Base-by-base conservation (phyloP, 2,888 invertebrate genomes). In the Thecocarcelia acutangulata region DNA sequence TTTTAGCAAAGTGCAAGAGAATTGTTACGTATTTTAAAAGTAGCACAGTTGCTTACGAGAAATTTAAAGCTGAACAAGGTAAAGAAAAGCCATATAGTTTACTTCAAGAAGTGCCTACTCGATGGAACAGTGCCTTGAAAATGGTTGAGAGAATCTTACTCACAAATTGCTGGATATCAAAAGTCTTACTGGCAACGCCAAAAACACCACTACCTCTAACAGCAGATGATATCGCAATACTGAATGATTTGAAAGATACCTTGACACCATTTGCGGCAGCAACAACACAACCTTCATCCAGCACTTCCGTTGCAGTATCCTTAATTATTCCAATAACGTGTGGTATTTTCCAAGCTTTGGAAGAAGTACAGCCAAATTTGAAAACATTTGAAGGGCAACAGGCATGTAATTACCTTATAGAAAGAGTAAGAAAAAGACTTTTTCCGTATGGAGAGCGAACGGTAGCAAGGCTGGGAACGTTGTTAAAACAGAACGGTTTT, bases 1-100 rank as follows among this genome's bases (percentile, higher is more conserved):
- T 78, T 54, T 12, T 83, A 6, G n/a, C 50, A 13, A 80, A 83
- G 48, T 73, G 78, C 3, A 83, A 81, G 21, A 21, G 4, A 19
- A 70, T 70, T 15, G 69, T 77, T 2, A 42, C 69, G 8, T 77
- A 21, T 54, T 70, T 77, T 61, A 70, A 77, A 52, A 46, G 56
- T 1, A 80, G 75, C 37, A 81, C 75, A 0, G 68, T 74, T 56
- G 52, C 76, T 13, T 76, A 72, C 12, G 76, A 79, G 50, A 78
- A 78, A 56, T 78, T 83, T 13, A 59, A 76, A 37, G 37, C 48
- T 12, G 69, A 61, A 13, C 84, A 81, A 66, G 33, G 58, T 21
- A 40, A 19, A 6, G 58, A 50, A 6, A 66, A 66, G n/a, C 70
- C 56, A 19, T 78, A 64, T 17, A 70, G 77, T 64, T 24, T 70